phyloP scores from a whole-genome alignment of 1,140 invertebrate genomes.

The Drosophila kepulauana region DNA sequence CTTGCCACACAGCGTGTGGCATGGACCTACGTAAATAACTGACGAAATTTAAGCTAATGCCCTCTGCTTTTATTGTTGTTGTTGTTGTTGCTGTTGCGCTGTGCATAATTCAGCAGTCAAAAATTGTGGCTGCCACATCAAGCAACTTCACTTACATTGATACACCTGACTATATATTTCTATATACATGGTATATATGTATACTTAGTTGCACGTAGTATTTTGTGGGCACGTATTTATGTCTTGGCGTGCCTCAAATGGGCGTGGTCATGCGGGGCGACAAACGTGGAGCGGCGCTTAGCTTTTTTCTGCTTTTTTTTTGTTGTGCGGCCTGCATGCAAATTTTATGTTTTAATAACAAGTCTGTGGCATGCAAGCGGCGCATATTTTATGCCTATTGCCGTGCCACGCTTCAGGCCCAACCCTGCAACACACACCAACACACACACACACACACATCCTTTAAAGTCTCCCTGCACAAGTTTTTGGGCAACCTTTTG shows the following conservation, averaged over 20 bases:
- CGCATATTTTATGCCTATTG: slow-evolving; percentile 81
- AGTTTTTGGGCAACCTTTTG: slow-evolving; percentile 5
- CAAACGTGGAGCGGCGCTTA: slow-evolving; percentile 31
- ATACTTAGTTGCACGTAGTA: neutral
- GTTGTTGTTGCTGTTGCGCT: slow-evolving; percentile 29
- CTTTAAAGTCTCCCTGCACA: neutral
- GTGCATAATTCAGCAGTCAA: slow-evolving; percentile 72
- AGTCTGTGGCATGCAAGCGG: slow-evolving; percentile 77
- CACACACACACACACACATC: neutral
- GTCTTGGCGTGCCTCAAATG: slow-evolving; percentile 21
- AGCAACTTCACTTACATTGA: slow-evolving; percentile 20
- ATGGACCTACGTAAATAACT: slow-evolving; percentile 25
- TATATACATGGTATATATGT: neutral
- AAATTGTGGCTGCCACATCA: slow-evolving; percentile 56
- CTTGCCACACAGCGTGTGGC: slow-evolving; percentile 17
- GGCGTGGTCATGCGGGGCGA: slow-evolving; percentile 34
- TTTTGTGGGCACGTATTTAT: slow-evolving; percentile 59
- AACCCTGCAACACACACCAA: slow-evolving; percentile 4
- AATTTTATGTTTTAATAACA: slow-evolving; percentile 84
- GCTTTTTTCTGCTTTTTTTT: slow-evolving; percentile 27
- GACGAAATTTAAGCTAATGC: slow-evolving; percentile 29
- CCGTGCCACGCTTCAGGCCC: slow-evolving; percentile 32
- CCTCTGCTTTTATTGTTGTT: slow-evolving; percentile 22
- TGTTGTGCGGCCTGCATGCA: slow-evolving; percentile 74
- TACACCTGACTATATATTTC: slow-evolving; percentile 32